phyloP scores from a whole-genome alignment of 1,140 invertebrate genomes.

The Aethina tumida region DNA sequence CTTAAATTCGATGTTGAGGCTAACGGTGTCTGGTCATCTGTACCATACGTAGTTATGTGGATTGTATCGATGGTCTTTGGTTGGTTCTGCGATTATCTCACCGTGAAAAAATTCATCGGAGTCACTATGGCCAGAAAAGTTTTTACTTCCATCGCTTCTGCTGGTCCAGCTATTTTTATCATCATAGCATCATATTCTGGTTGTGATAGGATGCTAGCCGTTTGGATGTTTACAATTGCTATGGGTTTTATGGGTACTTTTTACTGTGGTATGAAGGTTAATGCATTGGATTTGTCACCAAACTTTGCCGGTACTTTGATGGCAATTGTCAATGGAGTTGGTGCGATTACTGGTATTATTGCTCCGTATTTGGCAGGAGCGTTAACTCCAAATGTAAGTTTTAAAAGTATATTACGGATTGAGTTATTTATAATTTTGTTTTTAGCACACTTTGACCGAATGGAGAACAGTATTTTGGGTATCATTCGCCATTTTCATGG shows the following conservation, averaged over 20 bases:
- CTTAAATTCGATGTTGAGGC: conserved; percentile 71
- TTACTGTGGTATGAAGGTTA: conserved; percentile 69
- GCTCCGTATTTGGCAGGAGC: conserved; percentile 68
- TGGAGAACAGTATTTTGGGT: conserved; percentile 82
- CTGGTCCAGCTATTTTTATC: conserved; percentile 67
- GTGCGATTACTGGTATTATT: conserved; percentile 73
- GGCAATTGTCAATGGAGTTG: conserved; percentile 77
- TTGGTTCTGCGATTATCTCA: conserved; percentile 56
- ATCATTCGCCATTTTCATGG: conserved; percentile 56
- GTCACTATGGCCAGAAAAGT: conserved; percentile 57
- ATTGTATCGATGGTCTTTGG: conserved; percentile 55
- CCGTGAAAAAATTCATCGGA: conserved; percentile 44
- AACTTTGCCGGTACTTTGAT: conserved; percentile 76
- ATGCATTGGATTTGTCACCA: conserved; percentile 73
- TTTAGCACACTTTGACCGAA: conserved; percentile 59
- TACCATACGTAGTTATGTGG: conserved; percentile 68
- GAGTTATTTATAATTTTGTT: conserved; percentile 7
- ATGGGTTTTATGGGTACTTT: conserved; percentile 70
- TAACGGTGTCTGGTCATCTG: conserved; percentile 55
- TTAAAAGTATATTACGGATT: not conserved
- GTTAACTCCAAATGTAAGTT: conserved; percentile 58
- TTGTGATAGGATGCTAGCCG: conserved; percentile 53
- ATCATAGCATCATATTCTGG: conserved; percentile 72
- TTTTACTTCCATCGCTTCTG: conserved; percentile 62
- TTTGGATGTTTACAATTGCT: conserved; percentile 56